Conservation (phyloP, 2,888 invertebrate species). For the Nemotelus pantherinus region DNA sequence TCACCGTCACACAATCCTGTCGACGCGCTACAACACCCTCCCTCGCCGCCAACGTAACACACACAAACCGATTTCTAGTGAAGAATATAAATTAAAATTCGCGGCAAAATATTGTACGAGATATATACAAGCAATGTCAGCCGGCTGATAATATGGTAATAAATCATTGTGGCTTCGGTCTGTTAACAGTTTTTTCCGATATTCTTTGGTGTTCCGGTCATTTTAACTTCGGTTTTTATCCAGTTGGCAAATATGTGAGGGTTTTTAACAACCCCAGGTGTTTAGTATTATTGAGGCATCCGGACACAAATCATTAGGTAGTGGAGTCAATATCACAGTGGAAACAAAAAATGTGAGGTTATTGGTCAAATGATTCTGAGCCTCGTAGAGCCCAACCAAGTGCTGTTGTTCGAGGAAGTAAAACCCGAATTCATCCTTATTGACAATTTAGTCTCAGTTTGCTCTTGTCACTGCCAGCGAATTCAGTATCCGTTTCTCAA, state of each 20-base stretch:
- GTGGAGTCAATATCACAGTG: too few species aligned
- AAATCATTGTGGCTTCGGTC: constrained; percentile 21
- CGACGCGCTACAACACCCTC: constrained; percentile 30
- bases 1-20: constrained; percentile 14
- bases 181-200: constrained; percentile 37
- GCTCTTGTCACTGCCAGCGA: too few species aligned
- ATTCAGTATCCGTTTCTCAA: too few species aligned
- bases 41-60: constrained; percentile 1
- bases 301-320: too few species aligned
- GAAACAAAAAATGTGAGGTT: too few species aligned
- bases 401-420: too few species aligned
- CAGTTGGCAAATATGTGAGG: not conserved
- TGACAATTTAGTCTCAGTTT: too few species aligned
- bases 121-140: constrained; percentile 26
- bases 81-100: constrained; percentile 47
- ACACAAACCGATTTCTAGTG: not conserved
- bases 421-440: too few species aligned
- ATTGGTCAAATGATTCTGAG: too few species aligned
- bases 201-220: constrained; percentile 21
- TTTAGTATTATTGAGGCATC: not conserved
- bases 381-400: too few species aligned
- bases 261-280: not conserved
- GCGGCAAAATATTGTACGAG: constrained; percentile 48
- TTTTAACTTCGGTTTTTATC: not conserved
- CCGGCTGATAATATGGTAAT: constrained; percentile 5